Evolutionary conservation across 2,797 vertebrate genomes (phyloP), one percentile per base, ranked within the genome.

Genomic region (Avahi laniger): DNA sequence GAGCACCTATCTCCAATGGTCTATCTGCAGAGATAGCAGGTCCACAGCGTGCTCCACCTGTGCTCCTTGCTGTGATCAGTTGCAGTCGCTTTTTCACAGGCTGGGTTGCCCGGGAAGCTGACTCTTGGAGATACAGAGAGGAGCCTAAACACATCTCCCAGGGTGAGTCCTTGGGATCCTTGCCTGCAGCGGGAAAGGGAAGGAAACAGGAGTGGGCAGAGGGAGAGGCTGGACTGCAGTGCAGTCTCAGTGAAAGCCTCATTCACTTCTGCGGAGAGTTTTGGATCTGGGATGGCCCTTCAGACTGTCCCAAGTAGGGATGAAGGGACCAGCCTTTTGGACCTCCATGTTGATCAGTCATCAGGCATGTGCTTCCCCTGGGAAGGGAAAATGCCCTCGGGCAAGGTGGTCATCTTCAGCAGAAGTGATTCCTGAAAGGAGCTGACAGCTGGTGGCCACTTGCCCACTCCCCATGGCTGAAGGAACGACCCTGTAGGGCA

Each of bases 71-170:
- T 59, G 35, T 38, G 24, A 18, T 28, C 28, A 41, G n/a, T 76
- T 72, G 1, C 43, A 95, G 85, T 65, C 89, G 26, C 61, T 93
- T 93, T 82, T 76, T 94, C 65, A 96, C 20, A 69, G 41, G n/a
- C 13, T 61, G 7, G 4, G 12, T 13, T 93, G 33, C 85, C 20
- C 5, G 28, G 43, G 22, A 63, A 72, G 18, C 70, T n/a, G 28
- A 70, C 12, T 38, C 50, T 33, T n/a, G 4, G 22, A 13, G 48
- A 79, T n/a, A n/a, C 8, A n/a, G 43, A 90, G 50, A n/a, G 17
- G 20, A 67, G 2, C n/a, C 57, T 61, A 3, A 38, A 76, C 38
- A 83, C 24, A 24, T 35, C 50, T 10, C 15, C 6, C 46, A 17
- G 57, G 22, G 5, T 57, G 10, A 59, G 4, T 5, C 2, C 10